phyloP scores from a whole-genome alignment of 2,888 invertebrate genomes.

The Eurytoma adleriae region DNA sequence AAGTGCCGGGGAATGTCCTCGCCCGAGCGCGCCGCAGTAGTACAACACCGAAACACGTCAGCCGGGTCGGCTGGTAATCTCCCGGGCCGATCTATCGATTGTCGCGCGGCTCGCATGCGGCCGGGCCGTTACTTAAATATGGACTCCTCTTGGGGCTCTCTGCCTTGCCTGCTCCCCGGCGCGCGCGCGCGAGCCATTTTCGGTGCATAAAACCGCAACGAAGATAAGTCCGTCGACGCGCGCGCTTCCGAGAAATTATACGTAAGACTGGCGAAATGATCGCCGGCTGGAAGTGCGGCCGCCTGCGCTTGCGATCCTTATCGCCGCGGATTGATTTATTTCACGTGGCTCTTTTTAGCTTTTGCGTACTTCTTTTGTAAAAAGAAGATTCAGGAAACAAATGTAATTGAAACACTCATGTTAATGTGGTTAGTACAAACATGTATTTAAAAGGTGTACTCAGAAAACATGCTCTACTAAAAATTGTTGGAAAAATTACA shows the following conservation, averaged over 20 bases:
- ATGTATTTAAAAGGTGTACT: no score
- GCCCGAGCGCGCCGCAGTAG: neutral
- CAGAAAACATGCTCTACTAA: no score
- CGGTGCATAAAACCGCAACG: neutral
- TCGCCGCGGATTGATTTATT: no score
- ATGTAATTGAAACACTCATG: no score
- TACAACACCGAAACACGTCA: constrained; percentile 4
- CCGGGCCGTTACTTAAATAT: constrained; percentile 36
- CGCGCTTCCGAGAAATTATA: no score
- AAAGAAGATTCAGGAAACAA: no score
- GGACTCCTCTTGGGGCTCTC: constrained; percentile 4
- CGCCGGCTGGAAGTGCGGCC: no score
- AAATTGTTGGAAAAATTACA: no score
- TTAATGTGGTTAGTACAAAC: no score
- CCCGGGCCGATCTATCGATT: constrained; percentile 37
- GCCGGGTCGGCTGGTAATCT: constrained; percentile 1
- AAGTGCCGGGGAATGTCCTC: neutral
- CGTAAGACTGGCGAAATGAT: no score
- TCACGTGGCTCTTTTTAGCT: neutral
- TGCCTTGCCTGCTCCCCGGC: neutral
- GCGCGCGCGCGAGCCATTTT: neutral
- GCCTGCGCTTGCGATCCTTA: no score
- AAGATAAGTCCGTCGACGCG: neutral
- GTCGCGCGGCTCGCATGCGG: constrained; percentile 16
- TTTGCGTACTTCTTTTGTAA: no score